A percentile compares a stretch with the other conserved stretches of the same genome.
phyloP scores from a whole-genome alignment of 1,140 invertebrate species.

The Drosophila melanica region DNA sequence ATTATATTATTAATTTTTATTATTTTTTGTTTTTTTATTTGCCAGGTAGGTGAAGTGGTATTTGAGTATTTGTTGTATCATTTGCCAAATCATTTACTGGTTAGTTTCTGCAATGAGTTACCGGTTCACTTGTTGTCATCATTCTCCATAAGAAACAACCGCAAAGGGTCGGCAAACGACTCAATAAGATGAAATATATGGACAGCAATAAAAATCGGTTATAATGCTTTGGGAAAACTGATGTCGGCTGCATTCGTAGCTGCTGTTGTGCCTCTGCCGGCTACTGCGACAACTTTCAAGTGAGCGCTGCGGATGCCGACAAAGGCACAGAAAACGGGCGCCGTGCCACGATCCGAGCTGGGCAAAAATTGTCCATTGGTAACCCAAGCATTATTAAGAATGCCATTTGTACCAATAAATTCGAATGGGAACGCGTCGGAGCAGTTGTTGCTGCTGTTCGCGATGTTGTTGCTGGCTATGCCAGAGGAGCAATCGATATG shows the following conservation, averaged over 20 bases:
- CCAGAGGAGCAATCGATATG: slow-evolving; percentile 71
- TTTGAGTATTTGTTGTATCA: not conserved
- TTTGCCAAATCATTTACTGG: slow-evolving; percentile 39
- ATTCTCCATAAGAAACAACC: slow-evolving; percentile 1
- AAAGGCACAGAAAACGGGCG: slow-evolving; percentile 71
- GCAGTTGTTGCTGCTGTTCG: slow-evolving; percentile 26
- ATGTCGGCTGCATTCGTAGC: slow-evolving; percentile 17
- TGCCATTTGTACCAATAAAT: slow-evolving; percentile 82
- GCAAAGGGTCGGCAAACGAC: slow-evolving; percentile 59
- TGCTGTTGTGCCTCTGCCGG: slow-evolving; percentile 24
- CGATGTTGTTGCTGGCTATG: slow-evolving; percentile 15
- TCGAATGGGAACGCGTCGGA: slow-evolving; percentile 60
- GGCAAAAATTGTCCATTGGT: slow-evolving; percentile 30
- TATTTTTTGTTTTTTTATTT: not conserved
- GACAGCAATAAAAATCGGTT: slow-evolving; percentile 82
- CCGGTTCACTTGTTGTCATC: slow-evolving; percentile 47
- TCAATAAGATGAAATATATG: slow-evolving; percentile 84
- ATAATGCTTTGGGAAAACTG: slow-evolving; percentile 79
- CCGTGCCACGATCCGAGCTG: slow-evolving; percentile 36
- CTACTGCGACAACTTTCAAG: slow-evolving; percentile 69
- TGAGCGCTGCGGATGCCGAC: slow-evolving; percentile 54
- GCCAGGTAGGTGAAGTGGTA: not conserved
- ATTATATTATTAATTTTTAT: not conserved
- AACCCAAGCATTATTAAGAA: slow-evolving; percentile 75
- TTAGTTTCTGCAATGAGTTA: slow-evolving; percentile 35